Conservation (phyloP, 2,797 vertebrate species). For the Clarias pachynema region DNA sequence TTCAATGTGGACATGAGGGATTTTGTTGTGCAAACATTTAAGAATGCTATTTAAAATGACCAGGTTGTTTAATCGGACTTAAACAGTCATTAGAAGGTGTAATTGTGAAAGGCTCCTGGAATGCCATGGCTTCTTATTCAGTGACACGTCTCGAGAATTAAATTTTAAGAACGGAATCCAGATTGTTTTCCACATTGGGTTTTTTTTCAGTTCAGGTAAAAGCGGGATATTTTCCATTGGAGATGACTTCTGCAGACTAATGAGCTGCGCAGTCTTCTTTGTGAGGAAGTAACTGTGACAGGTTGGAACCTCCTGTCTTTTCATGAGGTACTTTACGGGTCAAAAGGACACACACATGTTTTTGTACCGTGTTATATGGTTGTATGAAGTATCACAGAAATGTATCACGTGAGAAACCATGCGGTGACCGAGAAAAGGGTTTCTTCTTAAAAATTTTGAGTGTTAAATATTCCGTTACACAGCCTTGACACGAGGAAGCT, state of each 20-base stretch:
- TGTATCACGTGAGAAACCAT: not conserved
- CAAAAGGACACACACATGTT: not conserved
- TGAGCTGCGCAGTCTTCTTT: conserved; percentile 42
- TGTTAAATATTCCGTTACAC: too few relatives aligned
- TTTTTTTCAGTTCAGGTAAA: not conserved
- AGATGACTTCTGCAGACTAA: conserved; percentile 54
- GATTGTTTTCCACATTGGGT: not conserved
- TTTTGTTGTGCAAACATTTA: not conserved
- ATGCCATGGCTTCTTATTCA: not conserved
- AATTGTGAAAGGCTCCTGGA: not conserved
- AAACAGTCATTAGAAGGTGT: not conserved
- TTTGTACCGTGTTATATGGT: not conserved
- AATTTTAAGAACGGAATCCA: not conserved
- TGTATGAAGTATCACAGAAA: not conserved
- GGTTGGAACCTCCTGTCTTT: not conserved
- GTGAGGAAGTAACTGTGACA: conserved; percentile 9
- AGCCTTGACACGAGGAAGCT: not conserved
- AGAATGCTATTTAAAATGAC: not conserved
- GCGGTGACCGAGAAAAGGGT: not conserved
- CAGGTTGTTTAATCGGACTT: not conserved
- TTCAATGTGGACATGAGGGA: not conserved
- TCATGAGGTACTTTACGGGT: not conserved
- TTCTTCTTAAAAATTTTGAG: too few relatives aligned
- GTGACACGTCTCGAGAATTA: not conserved
- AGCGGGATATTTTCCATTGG: conserved; percentile 32